Evolutionary conservation across 2,113 vertebrate genomes (phyloP).

Genomic region (Muscicapa adusta): DNA sequence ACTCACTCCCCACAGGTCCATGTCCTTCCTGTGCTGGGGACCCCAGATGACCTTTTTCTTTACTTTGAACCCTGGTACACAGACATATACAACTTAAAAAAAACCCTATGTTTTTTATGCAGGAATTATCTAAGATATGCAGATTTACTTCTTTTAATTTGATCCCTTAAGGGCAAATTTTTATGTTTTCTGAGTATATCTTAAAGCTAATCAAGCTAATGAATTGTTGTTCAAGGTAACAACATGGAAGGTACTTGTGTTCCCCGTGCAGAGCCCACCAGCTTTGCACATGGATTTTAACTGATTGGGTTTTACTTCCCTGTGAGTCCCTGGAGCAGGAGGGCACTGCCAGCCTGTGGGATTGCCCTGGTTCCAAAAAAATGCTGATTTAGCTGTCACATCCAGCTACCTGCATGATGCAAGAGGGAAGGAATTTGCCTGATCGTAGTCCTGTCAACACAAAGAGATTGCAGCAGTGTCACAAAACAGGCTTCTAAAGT

Average conservation of each 20-base stretch:
- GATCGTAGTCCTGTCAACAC: conserved; percentile 21
- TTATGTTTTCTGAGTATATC: not conserved
- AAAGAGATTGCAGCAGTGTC: not conserved
- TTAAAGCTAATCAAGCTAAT: not conserved
- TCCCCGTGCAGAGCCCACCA: not conserved
- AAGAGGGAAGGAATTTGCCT: conserved; percentile 27
- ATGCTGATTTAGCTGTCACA: not conserved
- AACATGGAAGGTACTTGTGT: not conserved
- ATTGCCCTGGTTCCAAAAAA: not conserved
- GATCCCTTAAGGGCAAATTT: not conserved
- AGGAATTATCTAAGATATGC: not conserved
- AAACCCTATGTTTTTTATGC: not conserved
- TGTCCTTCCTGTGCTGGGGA: not conserved
- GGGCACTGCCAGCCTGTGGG: not conserved
- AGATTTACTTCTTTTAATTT: not conserved
- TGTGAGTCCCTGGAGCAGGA: fast-evolving
- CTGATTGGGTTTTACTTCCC: not conserved
- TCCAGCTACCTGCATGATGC: conserved; percentile 29
- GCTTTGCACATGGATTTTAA: not conserved
- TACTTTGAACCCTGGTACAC: not conserved
- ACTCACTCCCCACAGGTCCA: not conserved
- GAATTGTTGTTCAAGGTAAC: not conserved
- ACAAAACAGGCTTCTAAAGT: not conserved
- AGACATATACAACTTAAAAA: not conserved
- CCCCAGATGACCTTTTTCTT: not conserved